A percentile compares a stretch with the other conserved stretches of the same genome.
Evolutionary conservation across 2,113 vertebrate genomes (phyloP).

Genomic region (Polypterus bichir): DNA sequence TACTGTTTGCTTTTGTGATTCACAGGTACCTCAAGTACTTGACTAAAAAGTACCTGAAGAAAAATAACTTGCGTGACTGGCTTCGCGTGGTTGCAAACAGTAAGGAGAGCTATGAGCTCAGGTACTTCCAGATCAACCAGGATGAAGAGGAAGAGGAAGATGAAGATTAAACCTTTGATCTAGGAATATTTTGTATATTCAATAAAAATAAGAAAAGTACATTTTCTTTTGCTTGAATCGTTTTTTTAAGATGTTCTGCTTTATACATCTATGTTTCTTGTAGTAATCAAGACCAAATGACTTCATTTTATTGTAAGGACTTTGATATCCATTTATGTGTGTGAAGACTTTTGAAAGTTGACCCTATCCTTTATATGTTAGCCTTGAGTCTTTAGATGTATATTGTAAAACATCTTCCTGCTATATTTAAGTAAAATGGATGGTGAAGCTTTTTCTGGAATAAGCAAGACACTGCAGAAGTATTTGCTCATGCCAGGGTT

Average conservation of each 20-base stretch:
- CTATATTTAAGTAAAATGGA: too few species aligned
- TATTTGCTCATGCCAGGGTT: too few species aligned
- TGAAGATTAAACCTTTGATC: constrained; percentile 62
- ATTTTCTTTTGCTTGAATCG: background rate
- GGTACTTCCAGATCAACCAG: constrained; percentile 97
- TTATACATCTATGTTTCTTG: background rate
- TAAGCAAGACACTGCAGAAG: too few species aligned
- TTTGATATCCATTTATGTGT: too few species aligned
- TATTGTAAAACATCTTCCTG: too few species aligned
- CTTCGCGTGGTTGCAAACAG: constrained; percentile 84
- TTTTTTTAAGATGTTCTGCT: background rate
- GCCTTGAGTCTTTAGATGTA: too few species aligned
- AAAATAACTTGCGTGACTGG: constrained; percentile 90
- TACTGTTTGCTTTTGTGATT: constrained; percentile 4
- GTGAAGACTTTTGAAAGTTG: too few species aligned
- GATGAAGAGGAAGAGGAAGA: constrained; percentile 90
- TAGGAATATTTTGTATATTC: constrained; percentile 27
- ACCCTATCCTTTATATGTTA: too few species aligned
- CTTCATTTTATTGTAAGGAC: too few species aligned
- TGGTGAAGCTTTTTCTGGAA: too few species aligned
- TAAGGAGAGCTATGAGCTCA: constrained; percentile 89
- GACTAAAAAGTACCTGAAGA: constrained; percentile 95
- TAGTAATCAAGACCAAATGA: too few species aligned
- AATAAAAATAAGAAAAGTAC: constrained; percentile 41
- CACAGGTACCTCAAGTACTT: constrained; percentile 89